Conservation (phyloP, 30 jellyfish, hydroid and myxozoan genomes). For the Phacellophora camtschatica region DNA sequence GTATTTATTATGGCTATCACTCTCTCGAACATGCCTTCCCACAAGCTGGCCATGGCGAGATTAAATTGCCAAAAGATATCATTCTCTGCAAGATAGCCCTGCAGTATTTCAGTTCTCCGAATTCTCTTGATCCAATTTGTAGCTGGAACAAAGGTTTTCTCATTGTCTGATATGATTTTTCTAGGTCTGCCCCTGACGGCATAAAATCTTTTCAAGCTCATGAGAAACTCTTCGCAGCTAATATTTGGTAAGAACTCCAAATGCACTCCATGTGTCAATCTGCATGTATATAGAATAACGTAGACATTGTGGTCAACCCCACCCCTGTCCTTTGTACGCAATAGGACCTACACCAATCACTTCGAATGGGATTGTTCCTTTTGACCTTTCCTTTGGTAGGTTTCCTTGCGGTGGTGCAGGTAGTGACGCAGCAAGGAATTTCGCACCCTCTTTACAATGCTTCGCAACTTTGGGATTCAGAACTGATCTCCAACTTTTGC, state of each 20-base stretch:
- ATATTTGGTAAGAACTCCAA: slow-evolving; percentile 10
- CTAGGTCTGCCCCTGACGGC: slow-evolving; percentile 53
- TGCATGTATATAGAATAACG: too few species aligned
- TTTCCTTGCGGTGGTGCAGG: not conserved
- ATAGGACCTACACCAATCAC: slow-evolving; percentile 1
- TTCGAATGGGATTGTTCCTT: slow-evolving; percentile 3
- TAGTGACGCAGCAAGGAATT: not conserved
- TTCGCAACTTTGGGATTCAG: slow-evolving; percentile 14
- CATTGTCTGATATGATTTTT: slow-evolving; percentile 50
- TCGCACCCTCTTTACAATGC: not conserved
- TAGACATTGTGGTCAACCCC: too few species aligned
- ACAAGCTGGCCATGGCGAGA: slow-evolving; percentile 38
- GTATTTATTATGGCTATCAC: slow-evolving; percentile 14
- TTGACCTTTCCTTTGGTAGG: slow-evolving; percentile 26
- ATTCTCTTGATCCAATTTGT: slow-evolving; percentile 35
- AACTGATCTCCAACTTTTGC: slow-evolving; percentile 1
- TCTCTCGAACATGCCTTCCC: slow-evolving; percentile 67
- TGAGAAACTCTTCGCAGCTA: slow-evolving; percentile 8
- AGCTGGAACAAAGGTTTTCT: slow-evolving; percentile 30
- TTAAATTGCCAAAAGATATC: slow-evolving; percentile 53
- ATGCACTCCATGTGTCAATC: too few species aligned
- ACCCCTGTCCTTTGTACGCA: too few species aligned
- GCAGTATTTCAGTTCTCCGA: slow-evolving; percentile 5
- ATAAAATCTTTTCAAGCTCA: slow-evolving; percentile 21
- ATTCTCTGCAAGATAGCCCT: slow-evolving; percentile 2